These are phyloP conservation scores for human (Homo sapiens) DNA, from an alignment of 2,113 vertebrate species.

Conservation along the genomic window DNA sequence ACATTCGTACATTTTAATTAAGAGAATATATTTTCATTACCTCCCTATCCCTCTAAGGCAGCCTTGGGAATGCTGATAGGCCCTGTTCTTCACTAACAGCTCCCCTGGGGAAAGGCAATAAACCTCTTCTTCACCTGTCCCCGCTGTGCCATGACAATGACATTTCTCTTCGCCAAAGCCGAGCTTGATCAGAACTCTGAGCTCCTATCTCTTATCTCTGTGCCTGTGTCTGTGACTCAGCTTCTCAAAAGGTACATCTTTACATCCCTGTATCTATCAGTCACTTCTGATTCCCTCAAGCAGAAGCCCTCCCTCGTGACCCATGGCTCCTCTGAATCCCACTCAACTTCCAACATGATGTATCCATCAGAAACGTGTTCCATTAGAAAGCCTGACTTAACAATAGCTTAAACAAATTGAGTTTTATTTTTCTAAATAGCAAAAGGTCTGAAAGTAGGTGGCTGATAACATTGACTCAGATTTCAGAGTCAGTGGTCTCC, in stretches of 20 bases:
- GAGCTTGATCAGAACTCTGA: not conserved
- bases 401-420: not conserved
- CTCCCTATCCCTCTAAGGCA: not conserved
- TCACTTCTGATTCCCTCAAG: not conserved
- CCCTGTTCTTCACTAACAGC: not conserved
- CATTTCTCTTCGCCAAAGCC: not conserved
- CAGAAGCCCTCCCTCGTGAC: not conserved
- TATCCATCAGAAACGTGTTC: not conserved
- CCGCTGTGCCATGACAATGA: not conserved
- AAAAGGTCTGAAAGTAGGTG: not conserved
- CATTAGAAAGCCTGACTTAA: not conserved
- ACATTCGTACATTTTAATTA: not conserved
- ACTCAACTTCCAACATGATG: not conserved
- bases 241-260: not conserved
- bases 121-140: not conserved
- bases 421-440: slow-evolving; percentile 19
- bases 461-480: not conserved
- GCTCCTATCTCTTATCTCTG: not conserved
- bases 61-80: not conserved
- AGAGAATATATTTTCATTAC: not conserved
- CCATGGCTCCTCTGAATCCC: not conserved
- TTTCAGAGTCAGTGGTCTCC: not conserved
- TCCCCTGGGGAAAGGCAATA: accelerated
- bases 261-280: accelerated
- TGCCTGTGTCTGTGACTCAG: not conserved